Evolutionary conservation across 2,113 vertebrate genomes (phyloP).

Genomic region (Merops nubicus): DNA sequence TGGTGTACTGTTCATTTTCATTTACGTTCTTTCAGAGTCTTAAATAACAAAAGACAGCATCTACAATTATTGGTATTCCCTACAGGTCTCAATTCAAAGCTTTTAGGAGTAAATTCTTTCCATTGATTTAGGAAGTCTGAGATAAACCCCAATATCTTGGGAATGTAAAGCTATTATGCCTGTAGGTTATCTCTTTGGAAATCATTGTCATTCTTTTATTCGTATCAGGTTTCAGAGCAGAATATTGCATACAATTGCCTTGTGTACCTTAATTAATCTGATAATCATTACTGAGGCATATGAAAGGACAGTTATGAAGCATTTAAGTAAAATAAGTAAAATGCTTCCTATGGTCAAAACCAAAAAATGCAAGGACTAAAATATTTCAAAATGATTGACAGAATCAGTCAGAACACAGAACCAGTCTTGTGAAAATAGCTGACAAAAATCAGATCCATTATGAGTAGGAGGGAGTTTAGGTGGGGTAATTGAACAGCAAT

Average conservation of each 20-base stretch:
- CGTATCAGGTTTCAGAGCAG: not conserved
- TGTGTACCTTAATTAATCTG: not conserved
- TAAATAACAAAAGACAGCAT: not conserved
- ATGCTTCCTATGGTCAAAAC: not conserved
- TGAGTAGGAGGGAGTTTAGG: not conserved
- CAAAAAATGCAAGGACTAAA: not conserved
- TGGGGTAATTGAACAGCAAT: not conserved
- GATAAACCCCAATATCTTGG: not conserved
- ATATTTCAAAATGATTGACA: not conserved
- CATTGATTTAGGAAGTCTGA: not conserved
- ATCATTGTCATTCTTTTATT: not conserved
- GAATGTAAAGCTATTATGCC: not conserved
- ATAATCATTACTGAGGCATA: not conserved
- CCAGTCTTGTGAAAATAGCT: not conserved
- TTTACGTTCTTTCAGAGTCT: not conserved
- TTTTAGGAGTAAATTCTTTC: not conserved
- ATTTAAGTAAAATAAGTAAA: not conserved
- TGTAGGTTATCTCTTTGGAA: not conserved
- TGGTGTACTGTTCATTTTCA: not conserved
- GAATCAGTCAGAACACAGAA: not conserved
- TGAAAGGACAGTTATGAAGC: not conserved
- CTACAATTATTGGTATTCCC: not conserved
- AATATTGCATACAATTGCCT: not conserved
- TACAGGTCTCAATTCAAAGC: not conserved
- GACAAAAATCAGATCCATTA: not conserved